Evolutionary conservation across 2,888 invertebrate genomes (phyloP), one percentile per base, ranked within the genome.

Genomic region (Orthosia incerta): DNA sequence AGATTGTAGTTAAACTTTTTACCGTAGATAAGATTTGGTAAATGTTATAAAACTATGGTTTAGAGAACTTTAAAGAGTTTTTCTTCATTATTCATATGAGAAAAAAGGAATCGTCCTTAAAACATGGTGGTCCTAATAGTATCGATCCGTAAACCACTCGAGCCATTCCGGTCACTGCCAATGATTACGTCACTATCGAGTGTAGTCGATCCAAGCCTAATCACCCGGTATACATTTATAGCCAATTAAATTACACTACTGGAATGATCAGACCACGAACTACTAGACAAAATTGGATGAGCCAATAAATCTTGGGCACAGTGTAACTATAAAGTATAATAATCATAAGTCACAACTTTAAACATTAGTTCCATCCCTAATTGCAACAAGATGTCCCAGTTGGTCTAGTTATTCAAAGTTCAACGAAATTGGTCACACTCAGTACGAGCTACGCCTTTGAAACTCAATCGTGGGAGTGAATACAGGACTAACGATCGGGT

Each of bases 391-490:
- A 65, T 79, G 65, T 48, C 26, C 23, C 50, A 23, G 45, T n/a
- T n/a, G 20, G 20, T 45, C 45, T 57, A 60, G 48, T 62, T 68
- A 66, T 66, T 45, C 55, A 59, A 63, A 63, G 26, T 59, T 78
- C n/a, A 66, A 59, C n/a, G 57, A 63, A 75, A 80, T 70, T 79
- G 66, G 66, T 71, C 23, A 53, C 69, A 74, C 31, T 81, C 51
- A 82, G 61, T 68, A 31, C 46, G 31, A 74, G 18, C 55, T 46
- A 18, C 60, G 64, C 39, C 56, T 74, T 80, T 69, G 73, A 75
- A 61, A 61, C 67, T 72, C 64, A 63, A 67, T 50, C 57, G 60
- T 31, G 48, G 46, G n/a, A 46, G 50, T 69, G 82, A 80, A 82
- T 61, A 72, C 57, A 66, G 23, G 20, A 39, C 45, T 69, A 80